Percentiles rank a stretch among this genome's conserved stretches.
Conservation (phyloP, 2,797 vertebrate genomes). For the Sebastes minor region DNA sequence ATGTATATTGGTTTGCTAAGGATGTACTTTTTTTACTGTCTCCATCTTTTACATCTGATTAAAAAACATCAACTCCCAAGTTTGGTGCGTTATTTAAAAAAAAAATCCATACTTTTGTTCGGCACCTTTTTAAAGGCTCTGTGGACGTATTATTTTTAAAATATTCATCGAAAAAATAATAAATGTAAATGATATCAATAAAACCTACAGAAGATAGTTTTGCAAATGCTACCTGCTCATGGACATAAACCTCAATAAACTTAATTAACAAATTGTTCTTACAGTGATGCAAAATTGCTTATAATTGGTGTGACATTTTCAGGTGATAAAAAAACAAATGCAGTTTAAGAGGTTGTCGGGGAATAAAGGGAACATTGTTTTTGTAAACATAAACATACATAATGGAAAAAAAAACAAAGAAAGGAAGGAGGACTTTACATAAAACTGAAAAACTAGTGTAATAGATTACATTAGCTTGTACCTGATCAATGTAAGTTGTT, state of each 20-base stretch:
- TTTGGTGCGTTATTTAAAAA: background rate
- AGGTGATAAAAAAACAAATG: background rate
- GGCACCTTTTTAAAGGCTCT: too few species aligned
- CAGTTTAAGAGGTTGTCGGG: fast-evolving
- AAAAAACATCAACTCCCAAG: conserved; percentile 67
- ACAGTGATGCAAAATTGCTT: background rate
- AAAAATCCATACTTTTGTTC: background rate
- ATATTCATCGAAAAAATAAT: fast-evolving
- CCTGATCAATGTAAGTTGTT: background rate
- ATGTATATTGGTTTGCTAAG: conserved; percentile 72
- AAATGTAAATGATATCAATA: too few species aligned
- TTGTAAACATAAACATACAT: background rate
- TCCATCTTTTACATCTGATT: conserved; percentile 79
- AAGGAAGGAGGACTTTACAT: background rate
- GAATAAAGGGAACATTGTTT: background rate
- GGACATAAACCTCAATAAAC: background rate
- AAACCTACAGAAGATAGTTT: background rate
- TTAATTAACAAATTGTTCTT: background rate
- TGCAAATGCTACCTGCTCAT: background rate
- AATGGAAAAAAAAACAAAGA: background rate
- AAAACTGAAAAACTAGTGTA: background rate
- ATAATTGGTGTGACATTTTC: background rate
- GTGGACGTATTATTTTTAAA: too few species aligned
- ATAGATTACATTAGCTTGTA: background rate
- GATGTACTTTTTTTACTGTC: conserved; percentile 75